Evolutionary conservation across 1,140 invertebrate genomes (phyloP).

Genomic region (Zaprionus kolodkinae): DNA sequence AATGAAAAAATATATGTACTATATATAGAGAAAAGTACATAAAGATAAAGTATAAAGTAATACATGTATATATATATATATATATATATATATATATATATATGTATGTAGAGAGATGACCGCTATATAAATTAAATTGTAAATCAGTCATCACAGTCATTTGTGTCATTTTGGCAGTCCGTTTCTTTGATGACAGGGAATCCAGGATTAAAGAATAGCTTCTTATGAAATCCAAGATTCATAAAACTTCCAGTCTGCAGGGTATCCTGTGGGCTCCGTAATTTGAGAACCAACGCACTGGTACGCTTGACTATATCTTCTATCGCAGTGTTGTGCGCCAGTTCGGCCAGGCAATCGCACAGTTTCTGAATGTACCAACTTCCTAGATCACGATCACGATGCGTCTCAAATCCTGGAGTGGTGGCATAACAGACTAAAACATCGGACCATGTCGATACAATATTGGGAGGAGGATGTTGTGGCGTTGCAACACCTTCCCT

Average conservation of each 20-base stretch:
- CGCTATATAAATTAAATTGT: constrained; percentile 47
- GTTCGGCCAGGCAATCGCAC: constrained; percentile 89
- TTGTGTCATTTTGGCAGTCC: constrained; percentile 22
- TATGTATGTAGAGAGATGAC: background rate
- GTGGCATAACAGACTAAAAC: constrained; percentile 89
- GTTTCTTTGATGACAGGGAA: constrained; percentile 36
- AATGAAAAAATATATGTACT: constrained; percentile 27
- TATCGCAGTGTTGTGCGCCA: constrained; percentile 87
- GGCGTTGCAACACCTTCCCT: constrained; percentile 37
- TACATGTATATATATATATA: background rate
- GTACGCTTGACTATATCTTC: constrained; percentile 88
- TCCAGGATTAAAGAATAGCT: constrained; percentile 78
- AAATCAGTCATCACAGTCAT: constrained; percentile 46
- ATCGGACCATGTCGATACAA: constrained; percentile 85
- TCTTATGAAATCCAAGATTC: constrained; percentile 69
- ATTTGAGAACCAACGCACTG: constrained; percentile 61
- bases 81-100: background rate
- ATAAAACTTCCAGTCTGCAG: constrained; percentile 64
- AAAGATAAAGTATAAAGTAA: background rate
- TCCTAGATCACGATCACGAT: constrained; percentile 87
- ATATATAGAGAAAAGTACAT: background rate
- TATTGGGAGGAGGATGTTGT: background rate
- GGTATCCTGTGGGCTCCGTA: constrained; percentile 18
- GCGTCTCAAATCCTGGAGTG: constrained; percentile 87
- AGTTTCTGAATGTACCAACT: constrained; percentile 92